Evolutionary conservation across 1,140 invertebrate species (phyloP).

Genomic region (Panagrolaimus sp.): DNA sequence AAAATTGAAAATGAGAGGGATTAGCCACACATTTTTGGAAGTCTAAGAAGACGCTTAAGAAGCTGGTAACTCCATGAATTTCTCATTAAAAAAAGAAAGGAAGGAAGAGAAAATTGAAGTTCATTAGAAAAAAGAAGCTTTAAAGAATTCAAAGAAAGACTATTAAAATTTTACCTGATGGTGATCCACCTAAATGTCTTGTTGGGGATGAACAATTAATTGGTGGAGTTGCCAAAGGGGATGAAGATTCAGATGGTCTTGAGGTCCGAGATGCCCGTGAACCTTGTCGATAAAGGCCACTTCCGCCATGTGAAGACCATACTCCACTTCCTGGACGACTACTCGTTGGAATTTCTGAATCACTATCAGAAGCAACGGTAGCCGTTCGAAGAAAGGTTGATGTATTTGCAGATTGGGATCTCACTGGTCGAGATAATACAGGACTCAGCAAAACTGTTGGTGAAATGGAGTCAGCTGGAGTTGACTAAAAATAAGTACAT

Average conservation of each 20-base stretch:
- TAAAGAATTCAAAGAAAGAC: neutral
- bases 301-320: neutral
- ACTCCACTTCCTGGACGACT: conserved; percentile 3
- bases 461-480: conserved; percentile 23
- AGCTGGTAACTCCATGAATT: neutral
- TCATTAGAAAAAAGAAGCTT: conserved; percentile 1
- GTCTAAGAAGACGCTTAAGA: neutral
- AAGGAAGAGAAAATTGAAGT: neutral
- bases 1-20: too few species aligned
- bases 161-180: neutral
- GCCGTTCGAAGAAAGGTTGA: conserved; percentile 37
- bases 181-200: neutral
- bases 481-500: conserved; percentile 30
- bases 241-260: neutral
- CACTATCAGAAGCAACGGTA: conserved; percentile 32
- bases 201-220: conserved; percentile 3
- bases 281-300: neutral
- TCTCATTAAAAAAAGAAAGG: neutral
- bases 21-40: too few species aligned
- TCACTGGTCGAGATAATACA: conserved; percentile 48
- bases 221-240: conserved; percentile 8
- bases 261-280: neutral
- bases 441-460: conserved; percentile 53
- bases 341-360: conserved; percentile 20
- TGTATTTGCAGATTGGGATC: conserved; percentile 50